These are phyloP conservation scores for Actinostola sp. DNA, from an alignment of 92 coral and sea anemone species.

Conservation along the genomic window DNA sequence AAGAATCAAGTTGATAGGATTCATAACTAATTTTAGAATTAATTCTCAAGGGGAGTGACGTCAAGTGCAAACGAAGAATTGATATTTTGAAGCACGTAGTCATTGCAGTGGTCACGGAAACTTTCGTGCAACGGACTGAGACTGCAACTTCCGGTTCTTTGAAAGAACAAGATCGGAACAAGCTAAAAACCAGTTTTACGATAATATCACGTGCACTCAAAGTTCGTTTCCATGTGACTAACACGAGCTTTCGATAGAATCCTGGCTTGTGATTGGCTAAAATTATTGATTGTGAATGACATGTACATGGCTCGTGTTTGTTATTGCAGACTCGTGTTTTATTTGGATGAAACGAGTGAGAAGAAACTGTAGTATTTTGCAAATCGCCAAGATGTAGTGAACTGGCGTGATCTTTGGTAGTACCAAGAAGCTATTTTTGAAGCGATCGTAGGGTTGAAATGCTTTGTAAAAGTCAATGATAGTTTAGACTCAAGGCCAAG, in stretches of 20 bases:
- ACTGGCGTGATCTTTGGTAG: background rate
- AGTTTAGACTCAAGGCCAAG: background rate
- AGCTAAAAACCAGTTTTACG: constrained; percentile 1
- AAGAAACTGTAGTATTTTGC: too few relatives aligned
- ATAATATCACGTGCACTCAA: constrained; percentile 5
- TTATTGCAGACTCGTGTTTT: background rate
- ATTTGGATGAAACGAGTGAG: background rate
- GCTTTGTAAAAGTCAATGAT: background rate
- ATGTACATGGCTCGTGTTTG: constrained; percentile 9
- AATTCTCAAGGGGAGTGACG: too few relatives aligned
- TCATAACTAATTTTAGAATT: too few relatives aligned
- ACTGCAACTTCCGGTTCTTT: too few relatives aligned
- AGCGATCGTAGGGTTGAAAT: background rate
- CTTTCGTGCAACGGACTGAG: too few relatives aligned
- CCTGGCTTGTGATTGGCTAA: constrained; percentile 18
- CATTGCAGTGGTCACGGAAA: too few relatives aligned
- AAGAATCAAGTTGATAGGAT: too few relatives aligned
- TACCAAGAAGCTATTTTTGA: background rate
- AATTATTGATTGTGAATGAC: background rate
- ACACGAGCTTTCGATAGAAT: constrained; percentile 5
- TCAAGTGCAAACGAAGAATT: too few relatives aligned
- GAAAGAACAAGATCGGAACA: constrained; percentile 13
- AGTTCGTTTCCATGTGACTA: constrained; percentile 7
- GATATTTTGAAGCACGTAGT: too few relatives aligned
- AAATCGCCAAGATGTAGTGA: constrained; percentile 1